Conservation (phyloP, 1,140 invertebrate genomes). For the Cotesia glomerata region DNA sequence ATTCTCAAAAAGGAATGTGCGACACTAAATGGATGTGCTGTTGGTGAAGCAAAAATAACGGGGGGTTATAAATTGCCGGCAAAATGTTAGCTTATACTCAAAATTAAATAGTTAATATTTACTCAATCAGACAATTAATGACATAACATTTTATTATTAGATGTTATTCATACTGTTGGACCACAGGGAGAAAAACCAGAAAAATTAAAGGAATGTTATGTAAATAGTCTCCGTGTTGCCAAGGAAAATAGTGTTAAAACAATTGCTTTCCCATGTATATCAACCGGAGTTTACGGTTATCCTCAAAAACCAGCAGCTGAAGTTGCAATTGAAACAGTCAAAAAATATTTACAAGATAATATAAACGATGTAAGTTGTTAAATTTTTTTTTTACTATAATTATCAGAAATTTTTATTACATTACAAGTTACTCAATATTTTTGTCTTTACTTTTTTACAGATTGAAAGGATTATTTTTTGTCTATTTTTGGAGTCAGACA, state of each 20-base stretch:
- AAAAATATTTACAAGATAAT: conserved; percentile 73
- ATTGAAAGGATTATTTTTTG: conserved; percentile 84
- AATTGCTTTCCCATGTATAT: conserved; percentile 86
- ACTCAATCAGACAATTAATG: neutral
- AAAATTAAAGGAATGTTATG: conserved; percentile 73
- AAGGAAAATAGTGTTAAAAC: conserved; percentile 69
- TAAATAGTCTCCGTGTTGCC: conserved; percentile 69
- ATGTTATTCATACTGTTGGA: conserved; percentile 85
- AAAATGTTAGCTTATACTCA: conserved; percentile 67
- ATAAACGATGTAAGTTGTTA: conserved; percentile 57
- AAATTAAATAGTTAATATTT: conserved; percentile 17
- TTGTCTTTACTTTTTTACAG: conserved; percentile 52
- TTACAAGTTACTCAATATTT: conserved; percentile 11
- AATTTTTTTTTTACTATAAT: neutral
- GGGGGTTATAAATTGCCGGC: conserved; percentile 79
- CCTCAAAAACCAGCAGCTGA: conserved; percentile 77
- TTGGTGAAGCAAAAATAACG: conserved; percentile 83
- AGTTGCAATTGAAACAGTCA: conserved; percentile 73
- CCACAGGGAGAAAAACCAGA: conserved; percentile 75
- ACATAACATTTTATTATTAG: conserved; percentile 66
- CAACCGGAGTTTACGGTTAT: conserved; percentile 86
- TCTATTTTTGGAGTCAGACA: conserved; percentile 76
- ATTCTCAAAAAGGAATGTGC: conserved; percentile 75
- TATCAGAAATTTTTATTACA: neutral
- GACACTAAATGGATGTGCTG: conserved; percentile 73